Base-by-base conservation (phyloP, 2,888 invertebrate species). In the Folsomia candida region DNA sequence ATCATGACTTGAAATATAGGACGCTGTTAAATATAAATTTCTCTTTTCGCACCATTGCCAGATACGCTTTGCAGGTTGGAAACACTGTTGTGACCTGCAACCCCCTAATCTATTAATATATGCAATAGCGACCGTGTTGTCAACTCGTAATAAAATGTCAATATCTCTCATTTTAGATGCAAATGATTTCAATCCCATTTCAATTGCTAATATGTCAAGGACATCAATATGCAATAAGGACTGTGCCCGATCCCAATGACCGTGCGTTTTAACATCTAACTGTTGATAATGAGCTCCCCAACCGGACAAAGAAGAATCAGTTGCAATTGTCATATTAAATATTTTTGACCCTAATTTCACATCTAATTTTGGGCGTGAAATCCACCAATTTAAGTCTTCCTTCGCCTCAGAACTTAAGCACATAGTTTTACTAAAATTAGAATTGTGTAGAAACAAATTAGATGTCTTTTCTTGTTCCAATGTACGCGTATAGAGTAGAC, bases 81-180 rank as follows among this genome's bases (percentile, higher is more conserved):
- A 60, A 11, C 26, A 57, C 1, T 25, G 2, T 0, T 3, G 3
- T 18, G 68, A 67, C 14, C 59, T 28, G 11, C 67, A 60, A 3
- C 75, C 72, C 27, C 75, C 75, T 0, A 63, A 28, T 27, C 59
- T 58, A 65, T 72, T 72, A 24, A 75, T 66, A 57, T 72, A 75
- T 1, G 70, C 26, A 28, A 75, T 70, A 0, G 75, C 72, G 0
- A 68, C 67, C 18, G 61, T 69, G 51, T 62, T 71, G 24, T 74
- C 74, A 14, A 64, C 26, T n/a, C 68, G 18, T 14, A 74, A 4
- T 4, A 74, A 37, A 37, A 74, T 67, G 2, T 58, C 47, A 11
- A 11, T 22, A 14, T 63, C n/a, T 2, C 6, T 0, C 1, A 27
- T 11, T 9, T 20, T 11, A 14, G 22, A 20, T 25, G 24, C n/a